These are phyloP conservation scores for Lepidurus apus DNA, from an alignment of 1,140 invertebrate species.

Conservation along the genomic window DNA sequence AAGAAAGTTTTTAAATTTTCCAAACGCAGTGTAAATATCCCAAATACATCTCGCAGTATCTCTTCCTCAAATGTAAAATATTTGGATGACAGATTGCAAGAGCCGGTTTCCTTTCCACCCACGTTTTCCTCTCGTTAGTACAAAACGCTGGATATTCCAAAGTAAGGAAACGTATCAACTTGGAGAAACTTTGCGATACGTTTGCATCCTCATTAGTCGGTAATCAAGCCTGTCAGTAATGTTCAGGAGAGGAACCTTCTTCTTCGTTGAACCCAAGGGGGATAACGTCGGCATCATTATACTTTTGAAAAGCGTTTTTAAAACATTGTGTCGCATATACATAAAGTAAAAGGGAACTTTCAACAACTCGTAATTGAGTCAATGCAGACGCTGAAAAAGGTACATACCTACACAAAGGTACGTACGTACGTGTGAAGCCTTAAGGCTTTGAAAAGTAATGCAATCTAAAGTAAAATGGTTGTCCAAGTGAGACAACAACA, in stretches of 20 bases:
- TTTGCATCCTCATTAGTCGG: not conserved
- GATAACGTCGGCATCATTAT: too few relatives aligned
- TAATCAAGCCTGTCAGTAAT: not conserved
- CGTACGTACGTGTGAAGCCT: not conserved
- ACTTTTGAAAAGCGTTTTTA: too few relatives aligned
- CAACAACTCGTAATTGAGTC: not conserved
- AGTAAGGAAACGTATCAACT: not conserved
- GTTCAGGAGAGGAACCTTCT: not conserved
- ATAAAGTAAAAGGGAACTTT: not conserved
- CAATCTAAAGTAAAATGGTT: not conserved
- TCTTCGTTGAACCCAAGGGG: too few relatives aligned
- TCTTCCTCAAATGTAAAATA: too few relatives aligned
- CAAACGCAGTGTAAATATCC: too few relatives aligned
- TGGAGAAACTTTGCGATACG: not conserved
- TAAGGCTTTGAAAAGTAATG: not conserved
- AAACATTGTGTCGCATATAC: too few relatives aligned
- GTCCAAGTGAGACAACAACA: not conserved
- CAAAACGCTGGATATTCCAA: not conserved
- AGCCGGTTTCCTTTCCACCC: not conserved
- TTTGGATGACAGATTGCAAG: too few relatives aligned
- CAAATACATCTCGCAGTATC: too few relatives aligned
- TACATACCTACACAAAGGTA: not conserved
- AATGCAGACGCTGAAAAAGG: not conserved
- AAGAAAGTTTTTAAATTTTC: too few relatives aligned
- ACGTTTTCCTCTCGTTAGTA: not conserved